Conservation (phyloP, 2,797 vertebrate species). For the Astyanax mexicanus region DNA sequence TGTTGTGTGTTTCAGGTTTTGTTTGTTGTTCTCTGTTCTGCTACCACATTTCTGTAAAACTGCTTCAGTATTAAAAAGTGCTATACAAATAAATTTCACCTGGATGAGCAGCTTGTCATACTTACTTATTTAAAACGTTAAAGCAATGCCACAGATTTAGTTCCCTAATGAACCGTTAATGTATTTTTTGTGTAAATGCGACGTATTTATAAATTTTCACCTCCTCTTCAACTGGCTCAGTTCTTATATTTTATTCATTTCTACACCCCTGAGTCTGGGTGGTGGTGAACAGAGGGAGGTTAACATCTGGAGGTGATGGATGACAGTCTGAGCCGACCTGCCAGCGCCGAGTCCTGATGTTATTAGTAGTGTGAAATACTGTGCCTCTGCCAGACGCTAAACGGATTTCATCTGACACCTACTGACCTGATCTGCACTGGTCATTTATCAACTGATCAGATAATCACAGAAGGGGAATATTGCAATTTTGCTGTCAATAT, state of each 20-base stretch:
- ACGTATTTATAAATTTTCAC: too few relatives aligned
- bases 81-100: too few relatives aligned
- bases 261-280: constrained; percentile 3
- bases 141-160: too few relatives aligned
- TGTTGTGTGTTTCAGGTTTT: too few relatives aligned
- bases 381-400: constrained; percentile 46
- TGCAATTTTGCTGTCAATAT: constrained; percentile 34
- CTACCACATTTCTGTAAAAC: too few relatives aligned
- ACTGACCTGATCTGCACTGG: constrained; percentile 25
- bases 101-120: too few relatives aligned
- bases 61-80: too few relatives aligned
- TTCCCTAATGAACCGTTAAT: too few relatives aligned
- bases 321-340: constrained; percentile 43
- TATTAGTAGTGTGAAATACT: constrained; percentile 52
- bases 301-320: constrained; percentile 50
- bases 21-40: too few relatives aligned
- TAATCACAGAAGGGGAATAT: constrained; percentile 34
- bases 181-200: too few relatives aligned
- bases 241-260: not conserved
- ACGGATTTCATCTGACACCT: constrained; percentile 48
- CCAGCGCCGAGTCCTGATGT: constrained; percentile 34
- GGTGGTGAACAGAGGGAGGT: constrained; percentile 20
- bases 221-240: not conserved
- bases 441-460: constrained; percentile 44
- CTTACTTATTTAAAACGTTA: too few relatives aligned